Base-by-base conservation (phyloP, 2,888 invertebrate genomes). In the Philonicus albiceps region DNA sequence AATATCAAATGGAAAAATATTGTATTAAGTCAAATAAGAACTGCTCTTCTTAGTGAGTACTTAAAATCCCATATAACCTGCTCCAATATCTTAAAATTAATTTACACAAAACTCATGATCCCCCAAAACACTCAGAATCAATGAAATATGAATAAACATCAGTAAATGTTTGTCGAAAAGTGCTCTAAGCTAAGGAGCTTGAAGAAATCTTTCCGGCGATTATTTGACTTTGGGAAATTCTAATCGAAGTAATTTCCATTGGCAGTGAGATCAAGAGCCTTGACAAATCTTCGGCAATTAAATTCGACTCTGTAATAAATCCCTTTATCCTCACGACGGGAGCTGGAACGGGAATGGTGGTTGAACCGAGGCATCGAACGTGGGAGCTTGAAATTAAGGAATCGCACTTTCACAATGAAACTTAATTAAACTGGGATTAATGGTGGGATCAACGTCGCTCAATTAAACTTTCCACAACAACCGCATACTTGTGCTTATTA, bases 401-500 rank as follows among this genome's bases (percentile, higher is more conserved):
- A 81, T 81, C 81, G 81, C 53, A 55, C 53, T 55, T 49, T 53
- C 55, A 81, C 81, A 81, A 81, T 81, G 81, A 81, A 81, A 81
- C 81, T 81, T 81, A 81, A 81, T 81, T 81, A 81, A 81, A 81
- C 81, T 81, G 53, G 81, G 81, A 81, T 81, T 81, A 81, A 81
- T 81, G 81, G 30, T 31, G 78, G 81, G 81, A 81, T 81, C 49
- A 81, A 81, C 81, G 81, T 81, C 81, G 81, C 81, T 81, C 81
- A 81, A 81, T 81, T 81, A 81, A 81, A 81, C 81, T 81, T 81
- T 81, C 53, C 81, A 81, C 81, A 81, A 81, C 81, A 81, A 81
- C 81, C 81, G 81, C 81, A 81, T 55, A 49, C 81, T 81, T 55
- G 81, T 81, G 81, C 81, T 81, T 81, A 81, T 81, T 81, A 81